A percentile compares a stretch with the other conserved stretches of the same genome.
Evolutionary conservation across 2,797 vertebrate genomes (phyloP).

Genomic region (Myiotriccus ornatus): DNA sequence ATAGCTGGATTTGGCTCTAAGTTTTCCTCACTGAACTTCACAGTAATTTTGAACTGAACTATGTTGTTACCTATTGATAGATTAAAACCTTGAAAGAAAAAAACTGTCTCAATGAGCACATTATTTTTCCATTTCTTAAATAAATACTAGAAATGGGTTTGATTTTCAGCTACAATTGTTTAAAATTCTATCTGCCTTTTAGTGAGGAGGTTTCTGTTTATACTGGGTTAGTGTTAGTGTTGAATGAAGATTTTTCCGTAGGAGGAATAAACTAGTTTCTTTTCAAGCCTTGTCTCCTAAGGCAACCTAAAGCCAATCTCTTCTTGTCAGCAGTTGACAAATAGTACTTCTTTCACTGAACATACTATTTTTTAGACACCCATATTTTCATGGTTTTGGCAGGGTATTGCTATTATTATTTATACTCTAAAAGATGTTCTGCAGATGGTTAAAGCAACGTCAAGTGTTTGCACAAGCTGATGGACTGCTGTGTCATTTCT

Average conservation of each 20-base stretch:
- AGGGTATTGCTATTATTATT: conserved; percentile 24
- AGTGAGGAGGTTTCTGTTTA: conserved; percentile 27
- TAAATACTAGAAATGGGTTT: conserved; percentile 32
- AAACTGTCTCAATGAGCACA: not conserved
- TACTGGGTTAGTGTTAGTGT: not conserved
- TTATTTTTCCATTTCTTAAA: conserved; percentile 2
- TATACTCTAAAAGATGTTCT: conserved; percentile 21
- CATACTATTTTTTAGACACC: not conserved
- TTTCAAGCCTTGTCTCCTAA: conserved; percentile 25
- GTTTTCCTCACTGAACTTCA: not conserved
- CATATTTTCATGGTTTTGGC: conserved; percentile 1
- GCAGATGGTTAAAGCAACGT: not conserved
- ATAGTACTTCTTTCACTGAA: conserved; percentile 25
- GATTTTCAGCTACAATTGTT: conserved; percentile 25
- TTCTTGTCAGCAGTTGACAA: conserved; percentile 44
- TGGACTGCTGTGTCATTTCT: not conserved
- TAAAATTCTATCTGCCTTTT: conserved; percentile 24
- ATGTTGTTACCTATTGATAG: not conserved
- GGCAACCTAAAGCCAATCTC: conserved; percentile 24
- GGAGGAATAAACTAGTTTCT: conserved; percentile 28
- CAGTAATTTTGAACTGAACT: not conserved
- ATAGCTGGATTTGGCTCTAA: not conserved
- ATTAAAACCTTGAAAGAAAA: not conserved
- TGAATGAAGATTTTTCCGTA: conserved; percentile 29
- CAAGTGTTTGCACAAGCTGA: not conserved